Percentiles rank a stretch among this genome's conserved stretches.
Evolutionary conservation across 2,797 vertebrate species (phyloP).

Genomic region (Chelidonichthys spinosus): DNA sequence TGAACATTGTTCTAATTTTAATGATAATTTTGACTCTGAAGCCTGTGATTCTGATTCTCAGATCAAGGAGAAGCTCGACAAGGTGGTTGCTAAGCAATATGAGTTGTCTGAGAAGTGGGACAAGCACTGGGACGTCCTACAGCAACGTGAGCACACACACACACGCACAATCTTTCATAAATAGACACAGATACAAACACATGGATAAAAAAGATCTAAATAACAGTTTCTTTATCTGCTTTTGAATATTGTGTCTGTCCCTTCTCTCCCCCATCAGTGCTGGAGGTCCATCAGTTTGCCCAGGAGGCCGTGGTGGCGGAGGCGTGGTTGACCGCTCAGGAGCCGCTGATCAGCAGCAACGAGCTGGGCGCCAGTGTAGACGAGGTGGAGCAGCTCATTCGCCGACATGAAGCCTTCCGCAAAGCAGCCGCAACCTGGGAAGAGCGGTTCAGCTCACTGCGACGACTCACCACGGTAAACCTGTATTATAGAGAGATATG

Average conservation of each 20-base stretch:
- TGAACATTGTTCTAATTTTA: background rate
- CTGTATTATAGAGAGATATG: background rate
- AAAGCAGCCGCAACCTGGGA: conserved; percentile 95
- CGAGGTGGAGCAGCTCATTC: conserved; percentile 95
- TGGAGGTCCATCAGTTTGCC: conserved; percentile 97
- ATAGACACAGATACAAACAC: background rate
- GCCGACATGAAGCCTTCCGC: conserved; percentile 92
- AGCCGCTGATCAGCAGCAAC: conserved; percentile 90
- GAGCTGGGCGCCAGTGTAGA: conserved; percentile 94
- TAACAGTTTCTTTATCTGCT: background rate
- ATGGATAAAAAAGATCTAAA: background rate
- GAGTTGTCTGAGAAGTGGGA: conserved; percentile 95
- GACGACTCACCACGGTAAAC: conserved; percentile 92
- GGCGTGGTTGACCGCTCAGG: conserved; percentile 94
- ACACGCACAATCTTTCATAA: background rate
- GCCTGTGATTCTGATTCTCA: conserved; percentile 67
- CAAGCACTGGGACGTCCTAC: conserved; percentile 93
- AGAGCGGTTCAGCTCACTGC: conserved; percentile 94
- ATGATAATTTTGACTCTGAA: background rate
- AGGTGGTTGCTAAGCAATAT: conserved; percentile 89
- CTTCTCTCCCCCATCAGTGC: conserved; percentile 78
- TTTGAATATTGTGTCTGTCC: background rate
- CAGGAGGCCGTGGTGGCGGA: conserved; percentile 97
- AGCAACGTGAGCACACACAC: conserved; percentile 88
- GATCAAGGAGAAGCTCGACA: conserved; percentile 94